phyloP scores from a whole-genome alignment of 53 echinoderm and acorn worm species.

The Pentamera pediparva region DNA sequence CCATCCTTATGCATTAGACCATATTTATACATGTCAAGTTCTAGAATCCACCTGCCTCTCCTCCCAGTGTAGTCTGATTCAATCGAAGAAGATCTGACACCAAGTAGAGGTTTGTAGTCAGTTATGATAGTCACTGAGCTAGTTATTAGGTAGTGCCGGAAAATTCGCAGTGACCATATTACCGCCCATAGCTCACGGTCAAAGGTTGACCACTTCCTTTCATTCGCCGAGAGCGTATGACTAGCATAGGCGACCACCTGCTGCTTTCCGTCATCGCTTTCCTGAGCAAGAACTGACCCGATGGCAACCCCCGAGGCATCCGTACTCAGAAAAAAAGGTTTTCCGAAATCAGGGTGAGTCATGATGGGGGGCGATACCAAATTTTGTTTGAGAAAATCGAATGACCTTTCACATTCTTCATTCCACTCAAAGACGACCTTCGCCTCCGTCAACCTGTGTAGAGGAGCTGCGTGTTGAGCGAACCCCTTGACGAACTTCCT shows the following conservation, averaged over 20 bases:
- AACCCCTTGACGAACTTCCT: constrained; percentile 1
- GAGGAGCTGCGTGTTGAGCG: neutral
- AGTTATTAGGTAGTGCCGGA: neutral
- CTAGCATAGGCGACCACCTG: constrained; percentile 15
- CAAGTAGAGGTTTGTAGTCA: constrained; percentile 9
- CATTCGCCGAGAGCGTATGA: neutral
- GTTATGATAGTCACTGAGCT: neutral
- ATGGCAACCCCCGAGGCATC: constrained; percentile 5
- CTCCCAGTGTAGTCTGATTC: neutral
- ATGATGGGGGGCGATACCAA: constrained; percentile 4
- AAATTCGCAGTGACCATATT: neutral
- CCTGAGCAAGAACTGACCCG: constrained; percentile 5
- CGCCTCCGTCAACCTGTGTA: neutral
- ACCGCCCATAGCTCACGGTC: constrained; percentile 22
- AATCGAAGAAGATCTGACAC: neutral
- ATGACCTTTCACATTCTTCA: neutral
- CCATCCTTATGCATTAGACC: neutral
- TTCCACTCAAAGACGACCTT: constrained; percentile 5
- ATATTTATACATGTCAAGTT: constrained; percentile 15
- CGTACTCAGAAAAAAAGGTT: constrained; percentile 8
- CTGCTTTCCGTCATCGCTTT: neutral
- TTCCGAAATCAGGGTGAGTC: neutral
- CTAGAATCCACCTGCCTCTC: constrained; percentile 14
- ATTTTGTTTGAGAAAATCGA: neutral
- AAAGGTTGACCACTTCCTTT: constrained; percentile 18